phyloP scores from a whole-genome alignment of 1,140 invertebrate species.

The Cotesia typhae region DNA sequence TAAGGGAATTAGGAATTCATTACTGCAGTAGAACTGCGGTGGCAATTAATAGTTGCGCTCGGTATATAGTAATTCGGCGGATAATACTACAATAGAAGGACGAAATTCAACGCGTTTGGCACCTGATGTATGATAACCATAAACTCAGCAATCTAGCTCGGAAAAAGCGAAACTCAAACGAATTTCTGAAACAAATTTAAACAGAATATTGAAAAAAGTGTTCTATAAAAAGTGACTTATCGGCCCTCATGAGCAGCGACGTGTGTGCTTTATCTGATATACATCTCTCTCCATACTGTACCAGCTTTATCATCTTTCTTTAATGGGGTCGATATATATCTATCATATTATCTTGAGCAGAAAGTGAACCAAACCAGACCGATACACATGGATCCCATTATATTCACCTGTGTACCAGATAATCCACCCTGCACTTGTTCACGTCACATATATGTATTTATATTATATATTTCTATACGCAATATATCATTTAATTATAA shows the following conservation, averaged over 20 bases:
- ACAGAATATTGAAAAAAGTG: neutral
- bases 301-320: constrained; percentile 20
- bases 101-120: too few species aligned
- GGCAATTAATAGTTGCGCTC: neutral
- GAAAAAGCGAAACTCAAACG: neutral
- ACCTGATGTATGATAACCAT: too few species aligned
- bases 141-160: neutral
- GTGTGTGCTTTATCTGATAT: constrained; percentile 27
- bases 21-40: constrained; percentile 24
- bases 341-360: constrained; percentile 25
- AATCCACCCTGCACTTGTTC: neutral
- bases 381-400: constrained; percentile 1
- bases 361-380: constrained; percentile 17
- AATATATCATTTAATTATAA: too few species aligned
- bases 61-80: neutral
- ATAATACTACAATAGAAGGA: neutral
- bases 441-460: neutral
- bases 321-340: constrained; percentile 38
- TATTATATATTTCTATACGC: too few species aligned
- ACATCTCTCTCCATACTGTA: neutral
- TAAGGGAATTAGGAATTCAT: neutral
- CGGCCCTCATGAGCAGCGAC: constrained; percentile 32
- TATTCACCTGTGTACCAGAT: neutral
- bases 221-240: constrained; percentile 43
- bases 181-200: neutral